Conservation (phyloP, 2,888 invertebrate species). For the Acrobasis repandana region DNA sequence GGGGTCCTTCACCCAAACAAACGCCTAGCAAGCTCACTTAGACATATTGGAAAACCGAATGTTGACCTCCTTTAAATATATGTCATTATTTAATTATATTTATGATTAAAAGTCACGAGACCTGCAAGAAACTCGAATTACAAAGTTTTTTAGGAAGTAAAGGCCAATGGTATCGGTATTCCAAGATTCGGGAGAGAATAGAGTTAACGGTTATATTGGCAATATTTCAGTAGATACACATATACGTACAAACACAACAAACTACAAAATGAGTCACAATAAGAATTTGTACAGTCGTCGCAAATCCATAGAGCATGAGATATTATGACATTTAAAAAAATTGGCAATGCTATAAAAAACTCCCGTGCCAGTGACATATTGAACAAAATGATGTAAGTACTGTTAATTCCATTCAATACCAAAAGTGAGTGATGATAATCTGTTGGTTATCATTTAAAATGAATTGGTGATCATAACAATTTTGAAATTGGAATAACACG, state of each 20-base stretch:
- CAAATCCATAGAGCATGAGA: conserved; percentile 73
- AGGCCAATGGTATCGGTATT: conserved; percentile 67
- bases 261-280: conserved; percentile 78
- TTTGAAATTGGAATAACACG: background rate
- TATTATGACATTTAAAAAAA: conserved; percentile 21
- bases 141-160: conserved; percentile 37
- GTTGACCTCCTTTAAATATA: conserved; percentile 37
- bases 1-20: conserved; percentile 84
- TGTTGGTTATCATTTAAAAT: conserved; percentile 29
- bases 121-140: conserved; percentile 7
- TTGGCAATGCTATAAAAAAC: conserved; percentile 1
- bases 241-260: conserved; percentile 81
- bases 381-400: conserved; percentile 10
- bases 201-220: conserved; percentile 66
- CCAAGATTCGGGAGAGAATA: conserved; percentile 71
- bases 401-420: conserved; percentile 15
- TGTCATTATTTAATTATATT: background rate
- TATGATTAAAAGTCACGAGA: conserved; percentile 28
- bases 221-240: conserved; percentile 76
- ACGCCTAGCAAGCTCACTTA: conserved; percentile 65
- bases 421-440: conserved; percentile 33
- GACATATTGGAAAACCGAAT: conserved; percentile 65
- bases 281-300: conserved; percentile 76
- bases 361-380: conserved; percentile 14
- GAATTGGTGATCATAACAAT: conserved; percentile 7